Base-by-base conservation (phyloP, 2,888 invertebrate genomes). In the Agonopterix heracliana region DNA sequence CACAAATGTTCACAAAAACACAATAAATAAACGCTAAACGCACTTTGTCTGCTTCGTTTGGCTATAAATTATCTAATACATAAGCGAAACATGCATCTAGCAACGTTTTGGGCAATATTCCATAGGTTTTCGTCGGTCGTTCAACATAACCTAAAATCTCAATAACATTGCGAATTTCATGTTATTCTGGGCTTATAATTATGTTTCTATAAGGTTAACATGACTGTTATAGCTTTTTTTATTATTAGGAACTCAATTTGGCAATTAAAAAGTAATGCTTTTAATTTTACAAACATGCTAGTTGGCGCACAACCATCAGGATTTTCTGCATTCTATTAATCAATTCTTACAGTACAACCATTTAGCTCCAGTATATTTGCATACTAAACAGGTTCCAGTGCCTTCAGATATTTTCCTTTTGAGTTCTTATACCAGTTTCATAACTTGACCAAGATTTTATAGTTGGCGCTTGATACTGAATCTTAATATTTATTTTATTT, bases 1-100 rank as follows among this genome's bases (percentile, higher is more conserved):
- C 86, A 83, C 86, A 85, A 83, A 85, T 84, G 82, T 74, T 78
- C 82, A 81, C 80, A 78, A 80, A 81, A 81, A 71, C 79, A 74
- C 78, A 50, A 55, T 55, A 68, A 73, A 64, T 66, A 54, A 44
- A 55, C 49, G 34, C 52, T 61, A 70, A 71, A 66, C 66, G 64
- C 78, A 64, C 60, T 45, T 64, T 62, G 63, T 60, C 47, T 51
- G 54, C 45, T 49, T 57, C 45, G 35, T 45, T 48, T 41, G 54
- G 49, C 41, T 42, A 53, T 52, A 66, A 78, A 74, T 59, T 57
- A 59, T 53, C 43, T 50, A 55, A 52, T 54, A 57, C 34, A 45
- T 50, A 53, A 52, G 60, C 61, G 74, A 83, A 78, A 68, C 54
- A 61, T 61, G 47, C 56, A 71, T 67, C 60, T 57, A 36, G 60